Evolutionary conservation across 2,797 vertebrate species (phyloP), one percentile per base, ranked within the genome.

Genomic region (Acropternis orthonyx): DNA sequence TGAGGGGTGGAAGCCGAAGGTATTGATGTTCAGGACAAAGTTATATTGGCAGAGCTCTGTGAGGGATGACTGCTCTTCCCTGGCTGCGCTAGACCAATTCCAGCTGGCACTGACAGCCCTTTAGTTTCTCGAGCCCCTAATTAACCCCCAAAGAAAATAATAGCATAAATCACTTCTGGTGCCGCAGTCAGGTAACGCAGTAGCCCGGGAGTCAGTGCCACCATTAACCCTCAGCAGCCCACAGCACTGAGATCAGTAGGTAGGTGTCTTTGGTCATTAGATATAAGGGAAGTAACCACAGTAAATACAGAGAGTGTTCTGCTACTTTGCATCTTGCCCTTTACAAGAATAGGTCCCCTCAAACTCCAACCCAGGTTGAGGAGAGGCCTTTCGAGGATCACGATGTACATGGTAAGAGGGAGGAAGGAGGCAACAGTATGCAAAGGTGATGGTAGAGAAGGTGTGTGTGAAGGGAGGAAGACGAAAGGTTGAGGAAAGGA

Each of bases 111-210:
- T 88, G 68, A 96, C 95, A 97, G 92, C 81, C 83, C 72, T 93
- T 93, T 92, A 92, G 91, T 96, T 97, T 96, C 79, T 96, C 4
- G 4, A 96, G 96, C 89, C 95, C 48, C 88, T 96, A 96, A 96
- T 97, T 97, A 97, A 97, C 92, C 97, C 96, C 43, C 32, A 89
- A 96, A 97, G 95, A 96, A 97, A 97, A 97, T 97, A 97, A 93
- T 95, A 88, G 84, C 93, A 95, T 95, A 91, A 96, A 96, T 97
- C 66, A 89, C 73, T 95, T 83, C 16, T 61, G 66, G 41, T 93
- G 88, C 93, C 93, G 74, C 77, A 52, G 58, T 65, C 69, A 96
- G 80, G 95, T 95, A 87, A 79, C 14, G 3, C 48, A 41, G 67
- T 79, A 93, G 74, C 61, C 73, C 39, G 80, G 87, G 77, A 65